Evolutionary conservation across 1,140 invertebrate genomes (phyloP).

Genomic region (Hypothenemus hampei): DNA sequence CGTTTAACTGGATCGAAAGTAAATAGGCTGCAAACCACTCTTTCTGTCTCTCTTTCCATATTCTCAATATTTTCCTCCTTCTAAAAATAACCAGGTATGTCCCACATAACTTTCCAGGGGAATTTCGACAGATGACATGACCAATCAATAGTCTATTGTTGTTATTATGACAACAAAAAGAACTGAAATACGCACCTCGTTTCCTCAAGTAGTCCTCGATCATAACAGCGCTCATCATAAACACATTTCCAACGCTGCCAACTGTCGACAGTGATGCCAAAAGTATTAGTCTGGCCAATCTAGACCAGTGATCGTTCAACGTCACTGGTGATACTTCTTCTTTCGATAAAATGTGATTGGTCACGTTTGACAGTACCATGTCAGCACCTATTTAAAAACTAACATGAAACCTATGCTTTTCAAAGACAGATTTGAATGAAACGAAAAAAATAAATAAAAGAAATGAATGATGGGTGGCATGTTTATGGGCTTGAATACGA

Average conservation of each 20-base stretch:
- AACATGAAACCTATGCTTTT: background rate
- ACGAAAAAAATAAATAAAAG: background rate
- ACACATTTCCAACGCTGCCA: slow-evolving; percentile 69
- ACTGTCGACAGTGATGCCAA: slow-evolving; percentile 59
- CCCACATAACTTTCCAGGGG: too few species aligned
- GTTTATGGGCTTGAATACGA: too few species aligned
- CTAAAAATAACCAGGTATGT: too few species aligned
- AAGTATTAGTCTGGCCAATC: slow-evolving; percentile 61
- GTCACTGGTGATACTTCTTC: slow-evolving; percentile 56
- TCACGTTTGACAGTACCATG: slow-evolving; percentile 35
- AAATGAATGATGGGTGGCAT: background rate
- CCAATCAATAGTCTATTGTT: too few species aligned
- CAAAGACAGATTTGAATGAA: too few species aligned
- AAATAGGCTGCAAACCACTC: too few species aligned
- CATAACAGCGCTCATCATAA: slow-evolving; percentile 72
- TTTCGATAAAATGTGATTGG: slow-evolving; percentile 26
- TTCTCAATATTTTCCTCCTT: too few species aligned
- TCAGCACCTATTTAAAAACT: slow-evolving; percentile 7
- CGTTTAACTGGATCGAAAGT: too few species aligned
- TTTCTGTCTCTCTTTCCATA: too few species aligned
- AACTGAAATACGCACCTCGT: slow-evolving; percentile 52
- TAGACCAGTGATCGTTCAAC: slow-evolving; percentile 62
- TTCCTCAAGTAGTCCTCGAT: slow-evolving; percentile 67
- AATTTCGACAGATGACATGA: too few species aligned
- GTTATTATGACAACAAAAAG: too few species aligned